Conservation (phyloP, 1,140 invertebrate genomes). For the Drosophila miranda region DNA sequence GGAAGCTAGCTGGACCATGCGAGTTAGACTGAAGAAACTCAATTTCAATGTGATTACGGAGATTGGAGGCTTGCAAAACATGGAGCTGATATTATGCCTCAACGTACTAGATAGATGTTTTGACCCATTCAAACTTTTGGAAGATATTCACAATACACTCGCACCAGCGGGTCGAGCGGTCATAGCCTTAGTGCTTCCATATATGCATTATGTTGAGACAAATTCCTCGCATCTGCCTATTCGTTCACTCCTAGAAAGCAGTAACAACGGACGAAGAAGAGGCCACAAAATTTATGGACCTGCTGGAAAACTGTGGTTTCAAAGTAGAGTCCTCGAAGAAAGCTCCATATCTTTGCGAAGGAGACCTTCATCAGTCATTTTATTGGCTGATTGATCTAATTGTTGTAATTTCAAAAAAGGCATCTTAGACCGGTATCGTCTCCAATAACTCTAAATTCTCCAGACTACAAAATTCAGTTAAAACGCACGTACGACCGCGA, state of each 20-base stretch:
- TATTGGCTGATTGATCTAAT: constrained; percentile 95
- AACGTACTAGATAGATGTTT: constrained; percentile 95
- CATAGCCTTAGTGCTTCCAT: constrained; percentile 92
- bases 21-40: constrained; percentile 86
- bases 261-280: constrained; percentile 62
- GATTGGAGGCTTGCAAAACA: constrained; percentile 61
- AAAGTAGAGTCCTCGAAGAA: constrained; percentile 90
- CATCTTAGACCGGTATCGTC: constrained; percentile 20
- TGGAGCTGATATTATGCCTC: constrained; percentile 89
- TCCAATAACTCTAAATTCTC: neutral
- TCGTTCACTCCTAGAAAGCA: constrained; percentile 66
- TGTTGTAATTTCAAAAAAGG: constrained; percentile 85
- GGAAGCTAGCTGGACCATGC: constrained; percentile 92
- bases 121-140: constrained; percentile 88
- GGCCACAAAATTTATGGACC: constrained; percentile 69
- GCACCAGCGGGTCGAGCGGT: constrained; percentile 88
- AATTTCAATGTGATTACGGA: constrained; percentile 85
- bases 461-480: too few relatives aligned
- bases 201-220: constrained; percentile 93
- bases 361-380: constrained; percentile 92
- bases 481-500: too few relatives aligned
- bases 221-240: constrained; percentile 80
- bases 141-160: constrained; percentile 86
- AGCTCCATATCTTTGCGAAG: constrained; percentile 95
- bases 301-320: constrained; percentile 85